Percentiles rank a stretch among this genome's conserved stretches.
Evolutionary conservation across 2,113 vertebrate species (phyloP).

Genomic region (Sturnus vulgaris): DNA sequence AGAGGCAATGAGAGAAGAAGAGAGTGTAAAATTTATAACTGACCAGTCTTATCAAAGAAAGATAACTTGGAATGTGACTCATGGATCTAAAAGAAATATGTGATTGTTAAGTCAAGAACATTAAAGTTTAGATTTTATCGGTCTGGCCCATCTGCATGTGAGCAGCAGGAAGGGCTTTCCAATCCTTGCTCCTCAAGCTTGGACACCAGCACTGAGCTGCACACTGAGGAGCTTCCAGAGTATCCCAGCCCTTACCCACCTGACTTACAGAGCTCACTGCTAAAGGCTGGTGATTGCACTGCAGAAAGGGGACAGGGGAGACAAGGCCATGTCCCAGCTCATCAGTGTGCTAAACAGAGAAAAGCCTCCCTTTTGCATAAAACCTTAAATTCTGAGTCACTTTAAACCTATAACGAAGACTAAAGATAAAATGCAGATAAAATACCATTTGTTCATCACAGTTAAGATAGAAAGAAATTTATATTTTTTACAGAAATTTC

Average conservation of each 20-base stretch:
- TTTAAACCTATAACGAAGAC: not conserved
- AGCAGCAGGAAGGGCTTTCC: not conserved
- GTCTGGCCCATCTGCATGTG: not conserved
- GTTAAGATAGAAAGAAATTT: not conserved
- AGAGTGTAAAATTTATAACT: not conserved
- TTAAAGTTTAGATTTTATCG: not conserved
- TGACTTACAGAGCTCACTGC: accelerated
- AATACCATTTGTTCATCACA: not conserved
- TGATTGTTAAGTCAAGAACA: not conserved
- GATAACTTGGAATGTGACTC: not conserved
- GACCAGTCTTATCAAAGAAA: not conserved
- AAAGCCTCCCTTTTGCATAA: not conserved
- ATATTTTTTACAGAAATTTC: not conserved
- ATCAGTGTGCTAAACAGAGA: not conserved
- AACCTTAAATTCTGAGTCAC: not conserved
- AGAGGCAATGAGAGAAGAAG: not conserved
- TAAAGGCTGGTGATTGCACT: not conserved
- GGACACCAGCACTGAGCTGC: not conserved
- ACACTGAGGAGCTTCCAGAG: not conserved
- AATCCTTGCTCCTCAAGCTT: not conserved
- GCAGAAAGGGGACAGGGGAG: not conserved
- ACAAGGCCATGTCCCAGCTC: not conserved
- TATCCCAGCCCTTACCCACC: not conserved
- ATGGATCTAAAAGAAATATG: not conserved
- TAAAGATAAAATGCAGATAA: not conserved